phyloP scores from a whole-genome alignment of 2,113 vertebrate species.

The Bostrychus sinensis region DNA sequence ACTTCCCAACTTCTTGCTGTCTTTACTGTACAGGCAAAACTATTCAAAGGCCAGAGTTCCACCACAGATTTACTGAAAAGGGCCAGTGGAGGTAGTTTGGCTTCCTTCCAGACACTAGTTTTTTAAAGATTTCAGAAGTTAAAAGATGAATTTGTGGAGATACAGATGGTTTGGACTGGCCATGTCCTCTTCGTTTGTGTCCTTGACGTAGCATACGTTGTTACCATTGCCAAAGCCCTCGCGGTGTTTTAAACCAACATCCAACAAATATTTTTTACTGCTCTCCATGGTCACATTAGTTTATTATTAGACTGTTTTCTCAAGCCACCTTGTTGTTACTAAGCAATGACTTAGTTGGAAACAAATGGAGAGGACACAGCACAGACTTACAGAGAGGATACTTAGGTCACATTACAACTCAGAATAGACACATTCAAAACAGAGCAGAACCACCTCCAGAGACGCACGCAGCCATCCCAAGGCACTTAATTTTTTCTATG shows the following conservation, averaged over 20 bases:
- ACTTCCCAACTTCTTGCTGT: slow-evolving; percentile 44
- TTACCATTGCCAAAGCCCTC: slow-evolving; percentile 59
- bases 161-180: slow-evolving; percentile 62
- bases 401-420: slow-evolving; percentile 85
- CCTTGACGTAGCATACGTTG: slow-evolving; percentile 62
- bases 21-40: slow-evolving; percentile 49
- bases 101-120: slow-evolving; percentile 43
- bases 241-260: slow-evolving; percentile 56
- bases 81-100: slow-evolving; percentile 36
- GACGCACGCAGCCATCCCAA: slow-evolving; percentile 83
- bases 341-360: slow-evolving; percentile 43
- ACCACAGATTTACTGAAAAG: slow-evolving; percentile 40
- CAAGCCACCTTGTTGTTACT: slow-evolving; percentile 20
- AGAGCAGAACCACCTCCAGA: slow-evolving; percentile 81
- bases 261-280: slow-evolving; percentile 32
- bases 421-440: slow-evolving; percentile 83
- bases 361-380: slow-evolving; percentile 62
- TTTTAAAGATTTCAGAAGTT: slow-evolving; percentile 48
- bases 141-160: slow-evolving; percentile 46
- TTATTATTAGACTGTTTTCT: slow-evolving; percentile 18
- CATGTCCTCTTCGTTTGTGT: slow-evolving; percentile 62
- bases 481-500: slow-evolving; percentile 84
- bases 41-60: slow-evolving; percentile 24
- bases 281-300: neutral
- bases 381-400: slow-evolving; percentile 67